These are phyloP conservation scores for Tenthredo distinguenda DNA, from an alignment of 2,888 invertebrate genomes.

Conservation along the genomic window DNA sequence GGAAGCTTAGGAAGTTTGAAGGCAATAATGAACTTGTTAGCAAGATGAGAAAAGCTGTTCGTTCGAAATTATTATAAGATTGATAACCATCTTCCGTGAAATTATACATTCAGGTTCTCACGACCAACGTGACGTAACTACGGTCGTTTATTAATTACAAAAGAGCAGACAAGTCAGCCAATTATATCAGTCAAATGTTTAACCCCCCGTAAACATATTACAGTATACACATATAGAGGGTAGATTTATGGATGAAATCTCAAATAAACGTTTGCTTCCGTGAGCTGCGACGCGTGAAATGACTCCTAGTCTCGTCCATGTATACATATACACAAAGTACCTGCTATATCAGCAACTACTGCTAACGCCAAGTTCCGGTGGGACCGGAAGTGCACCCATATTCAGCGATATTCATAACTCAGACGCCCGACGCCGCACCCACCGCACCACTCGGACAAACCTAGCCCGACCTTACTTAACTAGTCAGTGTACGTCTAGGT, in stretches of 20 bases:
- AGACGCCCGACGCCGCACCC: conserved; percentile 42
- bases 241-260: conserved; percentile 71
- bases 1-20: neutral
- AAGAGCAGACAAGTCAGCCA: conserved; percentile 44
- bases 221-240: conserved; percentile 36
- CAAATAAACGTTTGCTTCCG: conserved; percentile 63
- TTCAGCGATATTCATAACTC: conserved; percentile 54
- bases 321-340: conserved; percentile 26
- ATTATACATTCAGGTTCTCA: conserved; percentile 28
- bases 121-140: conserved; percentile 12
- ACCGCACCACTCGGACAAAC: conserved; percentile 20
- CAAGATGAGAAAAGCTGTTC: neutral
- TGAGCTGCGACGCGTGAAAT: conserved; percentile 72
- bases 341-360: conserved; percentile 54
- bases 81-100: conserved; percentile 34
- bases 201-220: conserved; percentile 53
- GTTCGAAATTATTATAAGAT: conserved; percentile 3
- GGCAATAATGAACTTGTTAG: conserved; percentile 10
- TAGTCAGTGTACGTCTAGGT: conserved; percentile 5
- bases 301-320: conserved; percentile 62
- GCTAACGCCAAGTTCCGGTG: conserved; percentile 61
- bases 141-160: conserved; percentile 49
- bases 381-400: conserved; percentile 61
- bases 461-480: conserved; percentile 39
- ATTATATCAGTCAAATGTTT: conserved; percentile 48